Evolutionary conservation across 2,113 vertebrate genomes (phyloP), one percentile per base, ranked within the genome.

Genomic region (Zeus faber): DNA sequence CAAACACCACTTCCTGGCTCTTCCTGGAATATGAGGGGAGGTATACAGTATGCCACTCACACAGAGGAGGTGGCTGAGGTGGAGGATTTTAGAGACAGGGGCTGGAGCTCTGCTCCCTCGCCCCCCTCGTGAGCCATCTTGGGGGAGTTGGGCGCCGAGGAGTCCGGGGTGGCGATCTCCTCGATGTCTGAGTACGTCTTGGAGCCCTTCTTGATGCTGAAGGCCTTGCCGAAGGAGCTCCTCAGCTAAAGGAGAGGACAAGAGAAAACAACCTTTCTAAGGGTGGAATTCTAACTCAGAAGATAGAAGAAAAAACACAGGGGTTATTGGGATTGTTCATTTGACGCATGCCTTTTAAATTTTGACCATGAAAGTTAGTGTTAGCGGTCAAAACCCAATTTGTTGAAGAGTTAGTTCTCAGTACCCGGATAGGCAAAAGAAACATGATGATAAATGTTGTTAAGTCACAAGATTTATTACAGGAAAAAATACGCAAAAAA

Each of bases 171-270:
- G 74, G 92, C 91, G 0, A 97, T 96, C 80, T 98, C 96, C 82
- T 98, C 96, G 0, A 98, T 98, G 75, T 98, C 96, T 0, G 95
- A 97, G 82, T 96, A 98, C 0, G 94, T 94, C 85, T 98, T 98
- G 53, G 93, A 80, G 2, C 94, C 95, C 82, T 98, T 98, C 80
- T 98, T 98, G 72, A 98, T 97, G 76, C 92, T 98, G 90, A 98
- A 98, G 20, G 96, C 96, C 72, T 98, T 98, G 85, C 95, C 97
- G 88, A 98, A 98, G 67, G 96, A 98, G 72, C 92, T 98, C 48
- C 94, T 92, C 39, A 98, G 87, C 96, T 98, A 58, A 16, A 64
- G 20, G 6, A 43, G n/a, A 64, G 17, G 17, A 48, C 7, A 6
- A 17, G 63, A 57, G 20, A 1, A 2, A n/a, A 58, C 20, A 1